Base-by-base conservation (phyloP, 2,797 vertebrate species). In the Pteropus rufus region DNA sequence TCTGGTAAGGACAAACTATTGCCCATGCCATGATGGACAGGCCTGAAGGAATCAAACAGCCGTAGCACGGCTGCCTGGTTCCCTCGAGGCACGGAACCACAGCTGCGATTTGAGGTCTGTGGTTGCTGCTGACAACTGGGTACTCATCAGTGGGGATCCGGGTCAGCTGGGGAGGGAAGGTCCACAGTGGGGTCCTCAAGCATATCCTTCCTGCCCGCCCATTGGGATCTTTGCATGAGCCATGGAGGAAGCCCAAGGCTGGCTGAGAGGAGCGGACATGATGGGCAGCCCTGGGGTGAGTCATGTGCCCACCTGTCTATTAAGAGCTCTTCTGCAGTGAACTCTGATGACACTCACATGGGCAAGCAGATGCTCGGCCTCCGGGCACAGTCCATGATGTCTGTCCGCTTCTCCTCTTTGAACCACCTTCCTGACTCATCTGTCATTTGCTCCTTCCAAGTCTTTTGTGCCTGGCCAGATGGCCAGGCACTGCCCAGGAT, bases 1-100 rank as follows among this genome's bases (percentile, higher is more conserved):
- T 56, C 18, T 10, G 69, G 76, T 6, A 4, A 77, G 62, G 52
- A 54, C 64, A 4, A 31, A 11, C 26, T 26, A 9, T 10, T 15
- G 36, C 16, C 52, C 3, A 7, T 5, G 64, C 60, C 16, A 2
- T 1, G 10, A 8, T 0, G 2, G 64, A 16, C 18, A 18, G 6
- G 9, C 24, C 23, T 26, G 36, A 19, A 3, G 39, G 12, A 1
- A 34, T 18, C 10, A 5, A 19, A 26, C 7, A 23, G 41, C n/a
- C 26, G 14, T 16, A 7, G 5, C 9, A 1, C 1, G 2, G 49
- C 58, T 14, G n/a, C 26, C n/a, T 26, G 58, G 54, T 4, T n/a
- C 60, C 85, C 10, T 2, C 2, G n/a, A 36, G 26, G 52, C 39
- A 15, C 0, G 21, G 41, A 5, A 1, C 12, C 10, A 1, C 29